Base-by-base conservation (phyloP, 2,888 invertebrate species). In the Tachina grossa region DNA sequence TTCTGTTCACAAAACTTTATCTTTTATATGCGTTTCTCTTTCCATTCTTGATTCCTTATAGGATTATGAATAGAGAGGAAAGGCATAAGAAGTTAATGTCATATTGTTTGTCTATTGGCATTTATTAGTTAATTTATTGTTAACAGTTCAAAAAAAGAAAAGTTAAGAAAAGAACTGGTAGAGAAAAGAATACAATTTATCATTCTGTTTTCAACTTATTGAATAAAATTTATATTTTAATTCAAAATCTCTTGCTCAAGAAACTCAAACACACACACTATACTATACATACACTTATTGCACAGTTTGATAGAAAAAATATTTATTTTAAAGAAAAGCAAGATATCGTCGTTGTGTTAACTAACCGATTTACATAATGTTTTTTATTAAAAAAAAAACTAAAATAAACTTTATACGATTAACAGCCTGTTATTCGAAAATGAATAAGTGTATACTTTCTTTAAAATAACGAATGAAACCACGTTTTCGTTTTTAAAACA, bases 91-190 rank as follows among this genome's bases (percentile, higher is more conserved):
- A 16, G 41, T 53, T 41, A 41, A 51, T 53, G 51, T n/a, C 19
- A 43, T 69, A 43, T 69, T 69, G 41, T 68, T 68, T 39, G 69
- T 22, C 53, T 55, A 53, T 55, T 55, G 43, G 43, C 69, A 55
- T 55, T 69, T 55, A 68, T 19, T 69, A 43, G 41, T 55, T 55
- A 69, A 69, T 69, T 69, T 69, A 69, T 55, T 55, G 53, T 69
- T 22, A 22, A 49, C 49, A 61, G 10, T 41, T 31, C 2, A 59
- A 10, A 43, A 16, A 11, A 43, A 43, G 1, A 16, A 41, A 13
- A 57, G 2, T 22, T 2, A 11, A 59, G 3, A 59, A 39, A 31
- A 59, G 2, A 39, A 31, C 31, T 41, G 31, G 4, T 57, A 9
- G 53, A 11, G 22, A 11, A 19, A 8, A n/a, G 10, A 39, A 9